phyloP scores from a whole-genome alignment of 2,797 vertebrate genomes.

The Percopsis omiscomaycus region DNA sequence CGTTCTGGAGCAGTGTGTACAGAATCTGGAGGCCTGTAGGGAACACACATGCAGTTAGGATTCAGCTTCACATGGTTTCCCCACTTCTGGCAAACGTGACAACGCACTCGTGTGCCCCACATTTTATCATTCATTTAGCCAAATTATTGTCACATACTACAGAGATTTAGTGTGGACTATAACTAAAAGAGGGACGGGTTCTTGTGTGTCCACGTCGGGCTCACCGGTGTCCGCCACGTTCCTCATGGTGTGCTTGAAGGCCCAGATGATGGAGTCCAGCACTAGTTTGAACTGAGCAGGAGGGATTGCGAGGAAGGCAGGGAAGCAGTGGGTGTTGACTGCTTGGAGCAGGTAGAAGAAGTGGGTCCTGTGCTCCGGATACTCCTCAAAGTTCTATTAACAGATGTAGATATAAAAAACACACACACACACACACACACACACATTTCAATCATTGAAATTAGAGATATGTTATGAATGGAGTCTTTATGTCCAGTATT shows the following conservation, averaged over 20 bases:
- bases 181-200: constrained; percentile 43
- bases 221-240: constrained; percentile 98
- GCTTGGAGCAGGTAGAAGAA: constrained; percentile 98
- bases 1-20: constrained; percentile 96
- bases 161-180: too few species aligned
- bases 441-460: background rate
- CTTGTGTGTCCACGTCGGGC: constrained; percentile 63
- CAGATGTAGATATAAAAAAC: background rate
- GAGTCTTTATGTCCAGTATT: too few species aligned
- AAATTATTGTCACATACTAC: too few species aligned
- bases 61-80: background rate
- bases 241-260: constrained; percentile 99
- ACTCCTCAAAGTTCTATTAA: constrained; percentile 95
- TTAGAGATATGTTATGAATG: background rate
- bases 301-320: constrained; percentile 96
- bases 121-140: too few species aligned
- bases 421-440: background rate
- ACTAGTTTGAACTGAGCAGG: constrained; percentile 98
- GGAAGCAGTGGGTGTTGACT: constrained; percentile 98
- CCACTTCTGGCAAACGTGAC: too few species aligned
- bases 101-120: too few species aligned
- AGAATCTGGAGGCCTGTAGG: constrained; percentile 89
- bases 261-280: constrained; percentile 99
- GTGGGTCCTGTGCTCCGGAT: constrained; percentile 96
- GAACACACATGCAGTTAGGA: background rate